These are phyloP conservation scores for Neoaliturus tenellus DNA, from an alignment of 2,888 invertebrate species.

Conservation along the genomic window DNA sequence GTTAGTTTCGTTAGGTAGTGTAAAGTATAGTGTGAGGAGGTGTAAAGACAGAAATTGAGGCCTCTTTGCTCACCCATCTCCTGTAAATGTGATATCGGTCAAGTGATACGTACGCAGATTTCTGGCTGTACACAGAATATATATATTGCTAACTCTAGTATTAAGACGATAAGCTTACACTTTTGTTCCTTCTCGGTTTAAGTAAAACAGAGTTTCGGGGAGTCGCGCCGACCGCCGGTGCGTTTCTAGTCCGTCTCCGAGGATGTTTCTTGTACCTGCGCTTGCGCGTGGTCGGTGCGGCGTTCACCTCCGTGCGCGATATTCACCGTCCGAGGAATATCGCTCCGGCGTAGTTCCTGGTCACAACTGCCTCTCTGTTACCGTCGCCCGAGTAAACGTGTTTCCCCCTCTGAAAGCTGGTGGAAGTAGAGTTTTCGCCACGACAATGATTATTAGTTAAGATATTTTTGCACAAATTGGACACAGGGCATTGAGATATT, in stretches of 20 bases:
- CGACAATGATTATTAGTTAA: slow-evolving; percentile 40
- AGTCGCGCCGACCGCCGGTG: slow-evolving; percentile 26
- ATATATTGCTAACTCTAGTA: slow-evolving; percentile 67
- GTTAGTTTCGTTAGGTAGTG: slow-evolving; percentile 51
- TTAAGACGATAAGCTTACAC: slow-evolving; percentile 52
- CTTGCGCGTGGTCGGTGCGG: slow-evolving; percentile 18
- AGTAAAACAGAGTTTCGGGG: slow-evolving; percentile 20
- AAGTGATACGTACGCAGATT: slow-evolving; percentile 66
- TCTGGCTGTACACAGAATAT: slow-evolving; percentile 64
- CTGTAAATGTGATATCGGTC: slow-evolving; percentile 58
- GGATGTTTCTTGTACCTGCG: slow-evolving; percentile 49
- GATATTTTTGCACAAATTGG: slow-evolving; percentile 51
- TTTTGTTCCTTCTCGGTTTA: slow-evolving; percentile 55
- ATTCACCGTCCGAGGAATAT: slow-evolving; percentile 52
- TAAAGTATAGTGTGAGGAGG: slow-evolving; percentile 57
- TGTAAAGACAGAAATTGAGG: slow-evolving; percentile 58
- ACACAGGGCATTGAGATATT: slow-evolving; percentile 47
- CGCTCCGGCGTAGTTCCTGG: slow-evolving; percentile 50
- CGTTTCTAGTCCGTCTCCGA: slow-evolving; percentile 49
- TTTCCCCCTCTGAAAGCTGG: slow-evolving; percentile 2
- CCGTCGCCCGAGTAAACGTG: slow-evolving; percentile 1
- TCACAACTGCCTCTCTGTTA: slow-evolving; percentile 52
- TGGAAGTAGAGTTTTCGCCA: slow-evolving; percentile 19
- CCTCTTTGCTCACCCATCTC: slow-evolving; percentile 59
- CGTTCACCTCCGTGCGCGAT: slow-evolving; percentile 12